Evolutionary conservation across 2,797 vertebrate species (phyloP).

Genomic region (Parauchenoglanis punctatus): DNA sequence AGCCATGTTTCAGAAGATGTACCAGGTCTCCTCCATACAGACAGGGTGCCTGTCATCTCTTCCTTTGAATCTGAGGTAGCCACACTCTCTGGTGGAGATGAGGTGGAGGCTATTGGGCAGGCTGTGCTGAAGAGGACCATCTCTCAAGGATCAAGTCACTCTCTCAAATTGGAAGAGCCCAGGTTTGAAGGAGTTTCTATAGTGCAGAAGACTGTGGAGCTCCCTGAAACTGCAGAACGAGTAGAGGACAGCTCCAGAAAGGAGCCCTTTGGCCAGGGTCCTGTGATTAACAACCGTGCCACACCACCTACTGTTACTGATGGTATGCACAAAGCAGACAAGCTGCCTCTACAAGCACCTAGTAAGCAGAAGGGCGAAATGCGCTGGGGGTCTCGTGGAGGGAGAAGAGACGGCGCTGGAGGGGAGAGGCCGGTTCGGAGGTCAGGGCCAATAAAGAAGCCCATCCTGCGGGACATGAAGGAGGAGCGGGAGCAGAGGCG

Average conservation of each 20-base stretch:
- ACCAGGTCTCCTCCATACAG: slow-evolving; percentile 72
- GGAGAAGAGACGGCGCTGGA: slow-evolving; percentile 84
- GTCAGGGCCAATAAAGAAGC: slow-evolving; percentile 97
- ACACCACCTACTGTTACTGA: slow-evolving; percentile 76
- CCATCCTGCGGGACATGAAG: slow-evolving; percentile 96
- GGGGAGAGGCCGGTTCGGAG: slow-evolving; percentile 88
- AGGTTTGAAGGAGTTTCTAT: slow-evolving; percentile 77
- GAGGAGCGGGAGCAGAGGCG: slow-evolving; percentile 94
- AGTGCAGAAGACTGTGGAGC: slow-evolving; percentile 79
- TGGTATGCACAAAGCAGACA: slow-evolving; percentile 86
- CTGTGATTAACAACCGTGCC: slow-evolving; percentile 70
- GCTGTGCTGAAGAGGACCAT: slow-evolving; percentile 86
- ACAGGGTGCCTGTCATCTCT: slow-evolving; percentile 69
- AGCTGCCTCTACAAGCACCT: slow-evolving; percentile 73
- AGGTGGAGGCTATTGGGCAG: slow-evolving; percentile 79
- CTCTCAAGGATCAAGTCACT: slow-evolving; percentile 89
- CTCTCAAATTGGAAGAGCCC: slow-evolving; percentile 87
- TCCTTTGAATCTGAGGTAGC: slow-evolving; percentile 80
- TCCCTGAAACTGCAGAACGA: slow-evolving; percentile 81
- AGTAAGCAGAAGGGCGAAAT: slow-evolving; percentile 92
- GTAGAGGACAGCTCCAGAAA: slow-evolving; percentile 85
- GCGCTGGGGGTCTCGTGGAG: slow-evolving; percentile 88
- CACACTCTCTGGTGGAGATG: slow-evolving; percentile 74
- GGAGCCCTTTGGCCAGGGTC: slow-evolving; percentile 81
- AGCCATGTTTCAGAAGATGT: slow-evolving; percentile 81